A percentile compares a stretch with the other conserved stretches of the same genome.
These are phyloP conservation scores for Syrrhaptes paradoxus DNA, from an alignment of 2,113 vertebrate genomes.

Conservation along the genomic window DNA sequence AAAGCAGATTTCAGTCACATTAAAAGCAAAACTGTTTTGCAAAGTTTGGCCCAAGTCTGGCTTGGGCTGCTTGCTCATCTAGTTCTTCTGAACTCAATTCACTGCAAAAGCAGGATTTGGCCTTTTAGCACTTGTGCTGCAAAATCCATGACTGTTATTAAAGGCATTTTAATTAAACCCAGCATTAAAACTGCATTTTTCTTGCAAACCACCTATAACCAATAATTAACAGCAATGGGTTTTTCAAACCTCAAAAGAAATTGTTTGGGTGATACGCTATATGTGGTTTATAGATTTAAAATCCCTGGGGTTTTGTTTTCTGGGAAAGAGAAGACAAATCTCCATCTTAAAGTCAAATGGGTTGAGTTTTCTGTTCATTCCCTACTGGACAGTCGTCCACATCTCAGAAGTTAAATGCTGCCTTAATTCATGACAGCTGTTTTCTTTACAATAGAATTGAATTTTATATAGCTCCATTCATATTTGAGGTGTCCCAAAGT, in stretches of 20 bases:
- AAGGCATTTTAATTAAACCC: conserved; percentile 76
- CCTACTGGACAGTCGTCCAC: conserved; percentile 33
- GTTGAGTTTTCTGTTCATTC: conserved; percentile 54
- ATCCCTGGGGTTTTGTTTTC: conserved; percentile 54
- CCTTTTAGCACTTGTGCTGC: conserved; percentile 44
- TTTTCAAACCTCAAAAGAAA: conserved; percentile 68
- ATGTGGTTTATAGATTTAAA: conserved; percentile 70
- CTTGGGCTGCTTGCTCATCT: neutral
- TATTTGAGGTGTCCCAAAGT: conserved; percentile 57
- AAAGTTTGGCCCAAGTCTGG: neutral
- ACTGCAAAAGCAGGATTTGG: conserved; percentile 19
- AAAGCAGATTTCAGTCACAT: conserved; percentile 35
- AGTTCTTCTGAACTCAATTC: conserved; percentile 13
- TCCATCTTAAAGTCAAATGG: conserved; percentile 32
- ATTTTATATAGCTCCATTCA: conserved; percentile 40
- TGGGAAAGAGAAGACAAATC: conserved; percentile 56
- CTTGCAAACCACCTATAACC: conserved; percentile 59
- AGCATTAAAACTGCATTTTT: conserved; percentile 61
- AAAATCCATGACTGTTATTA: conserved; percentile 63
- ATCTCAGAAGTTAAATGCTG: neutral
- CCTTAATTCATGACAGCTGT: conserved; percentile 61
- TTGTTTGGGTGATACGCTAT: conserved; percentile 67
- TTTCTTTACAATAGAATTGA: conserved; percentile 42
- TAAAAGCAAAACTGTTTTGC: conserved; percentile 33
- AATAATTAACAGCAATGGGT: conserved; percentile 68